Conservation (phyloP, 1,140 invertebrate genomes). For the Uloborus diversus region DNA sequence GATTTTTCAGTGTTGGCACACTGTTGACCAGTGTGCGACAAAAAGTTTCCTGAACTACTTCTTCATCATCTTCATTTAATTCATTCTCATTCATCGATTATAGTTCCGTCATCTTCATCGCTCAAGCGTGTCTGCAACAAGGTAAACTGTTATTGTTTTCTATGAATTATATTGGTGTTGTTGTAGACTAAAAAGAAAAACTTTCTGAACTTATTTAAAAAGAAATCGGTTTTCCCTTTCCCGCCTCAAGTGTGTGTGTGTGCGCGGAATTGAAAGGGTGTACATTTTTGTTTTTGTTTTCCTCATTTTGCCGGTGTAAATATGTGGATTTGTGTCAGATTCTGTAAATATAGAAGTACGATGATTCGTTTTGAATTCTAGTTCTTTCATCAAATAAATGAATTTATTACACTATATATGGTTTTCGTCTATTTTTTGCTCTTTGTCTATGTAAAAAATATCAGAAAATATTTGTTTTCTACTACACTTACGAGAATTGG, state of each 20-base stretch:
- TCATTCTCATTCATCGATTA: not conserved
- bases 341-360: constrained; percentile 40
- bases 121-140: constrained; percentile 30
- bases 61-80: no score
- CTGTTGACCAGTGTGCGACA: constrained; percentile 28
- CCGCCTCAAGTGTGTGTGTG: not conserved
- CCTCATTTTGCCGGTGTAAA: constrained; percentile 14
- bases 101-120: not conserved
- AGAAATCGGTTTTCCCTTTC: not conserved
- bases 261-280: not conserved
- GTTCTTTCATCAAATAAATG: constrained; percentile 37
- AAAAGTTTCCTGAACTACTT: no score
- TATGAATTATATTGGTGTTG: constrained; percentile 11
- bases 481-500: no score
- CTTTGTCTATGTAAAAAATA: no score
- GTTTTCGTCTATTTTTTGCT: not conserved
- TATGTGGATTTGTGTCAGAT: constrained; percentile 17
- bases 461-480: no score
- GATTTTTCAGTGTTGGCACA: no score
- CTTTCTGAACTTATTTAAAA: not conserved
- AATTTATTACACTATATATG: constrained; percentile 21
- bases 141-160: constrained; percentile 21
- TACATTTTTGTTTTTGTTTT: constrained; percentile 31
- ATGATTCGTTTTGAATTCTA: constrained; percentile 39
- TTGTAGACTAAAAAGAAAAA: constrained; percentile 2